phyloP scores from a whole-genome alignment of 2,113 vertebrate species.

The Dipodomys merriami region DNA sequence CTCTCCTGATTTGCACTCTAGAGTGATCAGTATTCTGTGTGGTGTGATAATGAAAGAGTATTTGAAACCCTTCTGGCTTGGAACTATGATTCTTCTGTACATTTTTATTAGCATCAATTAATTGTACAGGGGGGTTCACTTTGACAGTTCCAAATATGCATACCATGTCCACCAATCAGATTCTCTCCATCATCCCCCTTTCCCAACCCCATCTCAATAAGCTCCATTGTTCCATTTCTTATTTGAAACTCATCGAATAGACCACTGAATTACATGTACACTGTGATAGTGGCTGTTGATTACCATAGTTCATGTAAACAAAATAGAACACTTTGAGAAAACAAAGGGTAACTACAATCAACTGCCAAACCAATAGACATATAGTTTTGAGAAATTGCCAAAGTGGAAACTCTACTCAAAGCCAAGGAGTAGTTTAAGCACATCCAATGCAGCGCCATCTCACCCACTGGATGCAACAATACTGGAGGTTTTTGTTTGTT shows the following conservation, averaged over 20 bases:
- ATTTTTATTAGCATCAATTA: no score
- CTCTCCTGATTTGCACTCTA: no score
- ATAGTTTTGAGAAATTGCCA: background rate
- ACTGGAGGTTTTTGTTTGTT: background rate
- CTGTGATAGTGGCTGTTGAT: background rate
- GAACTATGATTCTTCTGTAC: background rate
- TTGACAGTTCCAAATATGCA: no score
- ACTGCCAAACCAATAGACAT: background rate
- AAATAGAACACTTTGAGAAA: slow-evolving; percentile 16
- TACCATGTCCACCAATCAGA: no score
- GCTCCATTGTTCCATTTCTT: background rate
- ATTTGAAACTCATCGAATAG: background rate
- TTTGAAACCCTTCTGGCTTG: background rate
- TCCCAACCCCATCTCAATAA: no score
- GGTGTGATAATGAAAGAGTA: background rate
- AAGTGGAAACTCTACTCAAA: background rate
- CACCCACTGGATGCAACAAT: slow-evolving; percentile 13
- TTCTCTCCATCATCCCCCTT: no score
- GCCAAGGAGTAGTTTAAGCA: slow-evolving; percentile 20
- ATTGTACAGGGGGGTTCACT: no score
- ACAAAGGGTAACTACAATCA: background rate
- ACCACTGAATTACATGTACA: no score
- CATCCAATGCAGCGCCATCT: slow-evolving; percentile 60
- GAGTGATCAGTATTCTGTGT: background rate
- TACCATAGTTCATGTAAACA: background rate